A percentile compares a stretch with the other conserved stretches of the same genome.
Conservation (phyloP, 92 coral and sea anemone genomes). For the Meandrina meandrites region DNA sequence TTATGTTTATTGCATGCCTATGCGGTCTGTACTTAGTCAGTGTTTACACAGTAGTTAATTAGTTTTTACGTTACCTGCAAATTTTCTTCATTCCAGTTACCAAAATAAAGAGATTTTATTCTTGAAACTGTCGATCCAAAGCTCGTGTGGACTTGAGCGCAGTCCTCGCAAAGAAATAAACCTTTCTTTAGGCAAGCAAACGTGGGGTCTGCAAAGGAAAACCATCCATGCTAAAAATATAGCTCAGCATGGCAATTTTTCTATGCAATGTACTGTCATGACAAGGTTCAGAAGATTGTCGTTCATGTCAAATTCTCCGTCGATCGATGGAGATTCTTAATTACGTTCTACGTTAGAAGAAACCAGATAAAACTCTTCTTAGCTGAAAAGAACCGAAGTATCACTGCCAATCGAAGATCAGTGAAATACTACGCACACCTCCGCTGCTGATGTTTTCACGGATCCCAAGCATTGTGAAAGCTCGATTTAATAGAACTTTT, state of each 20-base stretch:
- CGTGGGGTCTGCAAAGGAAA: constrained; percentile 21
- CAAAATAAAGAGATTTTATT: constrained; percentile 24
- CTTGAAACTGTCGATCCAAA: constrained; percentile 13
- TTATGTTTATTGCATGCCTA: too few relatives aligned
- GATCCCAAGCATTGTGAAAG: too few relatives aligned
- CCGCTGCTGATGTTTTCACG: too few relatives aligned
- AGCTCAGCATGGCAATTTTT: background rate
- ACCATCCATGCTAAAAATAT: background rate
- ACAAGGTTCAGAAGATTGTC: too few relatives aligned
- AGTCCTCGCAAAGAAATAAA: constrained; percentile 20
- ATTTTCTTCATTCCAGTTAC: constrained; percentile 13
- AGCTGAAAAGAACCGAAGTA: background rate
- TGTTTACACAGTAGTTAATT: too few relatives aligned
- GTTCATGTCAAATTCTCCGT: background rate
- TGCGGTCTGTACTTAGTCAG: too few relatives aligned
- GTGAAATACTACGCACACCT: too few relatives aligned
- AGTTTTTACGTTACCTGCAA: constrained; percentile 3
- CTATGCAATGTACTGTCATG: background rate
- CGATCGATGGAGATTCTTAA: background rate
- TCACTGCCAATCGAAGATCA: too few relatives aligned
- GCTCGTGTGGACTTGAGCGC: constrained; percentile 29
- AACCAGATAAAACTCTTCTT: background rate
- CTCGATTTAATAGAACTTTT: too few relatives aligned
- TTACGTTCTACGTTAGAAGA: too few relatives aligned
- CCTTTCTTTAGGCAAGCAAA: constrained; percentile 32